A percentile compares a stretch with the other conserved stretches of the same genome.
Evolutionary conservation across 2,797 vertebrate species (phyloP).

Genomic region (Naso thynnoides): DNA sequence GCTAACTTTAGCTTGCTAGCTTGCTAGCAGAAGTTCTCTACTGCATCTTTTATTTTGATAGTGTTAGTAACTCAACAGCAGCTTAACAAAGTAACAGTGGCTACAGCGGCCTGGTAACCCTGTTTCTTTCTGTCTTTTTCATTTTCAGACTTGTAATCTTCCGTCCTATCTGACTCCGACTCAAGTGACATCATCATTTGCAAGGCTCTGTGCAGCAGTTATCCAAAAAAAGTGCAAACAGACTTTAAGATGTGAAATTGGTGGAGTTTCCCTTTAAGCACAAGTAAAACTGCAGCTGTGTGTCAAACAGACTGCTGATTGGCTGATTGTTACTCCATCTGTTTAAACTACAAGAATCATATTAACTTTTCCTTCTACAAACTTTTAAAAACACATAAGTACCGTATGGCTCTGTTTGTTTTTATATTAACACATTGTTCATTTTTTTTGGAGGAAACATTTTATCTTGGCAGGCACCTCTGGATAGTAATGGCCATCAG

Average conservation of each 20-base stretch:
- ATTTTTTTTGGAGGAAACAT: background rate
- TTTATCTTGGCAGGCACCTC: background rate
- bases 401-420: background rate
- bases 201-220: background rate
- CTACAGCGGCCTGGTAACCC: background rate
- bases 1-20: too few species aligned
- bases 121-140: background rate
- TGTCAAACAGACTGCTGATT: constrained; percentile 13
- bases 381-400: background rate
- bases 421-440: background rate
- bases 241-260: background rate
- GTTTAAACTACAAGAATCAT: background rate
- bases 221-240: background rate
- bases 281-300: background rate
- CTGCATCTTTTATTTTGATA: background rate
- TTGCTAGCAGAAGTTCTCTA: too few species aligned
- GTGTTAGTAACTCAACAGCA: background rate
- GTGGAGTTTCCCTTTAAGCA: background rate
- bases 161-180: background rate
- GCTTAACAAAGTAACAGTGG: background rate
- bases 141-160: background rate
- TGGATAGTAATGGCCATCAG: background rate
- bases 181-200: background rate
- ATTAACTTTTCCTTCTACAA: background rate
- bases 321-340: background rate